Evolutionary conservation across 1,140 invertebrate genomes (phyloP), one percentile per base, ranked within the genome.

Genomic region (Solenopsis invicta): DNA sequence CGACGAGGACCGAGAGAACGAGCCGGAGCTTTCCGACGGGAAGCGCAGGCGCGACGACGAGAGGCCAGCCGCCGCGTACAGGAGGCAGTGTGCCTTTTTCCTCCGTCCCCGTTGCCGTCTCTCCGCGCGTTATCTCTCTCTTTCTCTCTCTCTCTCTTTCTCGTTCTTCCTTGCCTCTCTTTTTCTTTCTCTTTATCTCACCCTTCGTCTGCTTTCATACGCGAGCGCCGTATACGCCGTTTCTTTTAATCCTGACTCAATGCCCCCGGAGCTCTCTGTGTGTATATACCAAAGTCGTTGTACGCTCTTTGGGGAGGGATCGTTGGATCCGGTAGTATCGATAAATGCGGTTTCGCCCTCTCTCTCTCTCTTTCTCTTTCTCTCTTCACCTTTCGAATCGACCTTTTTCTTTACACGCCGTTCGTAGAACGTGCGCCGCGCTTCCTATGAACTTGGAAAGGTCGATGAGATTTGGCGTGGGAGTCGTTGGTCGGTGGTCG

Each of bases 1-100:
- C 90, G 87, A 91, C 89, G 84, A 91, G 76, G 89, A 91, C 90
- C 90, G 90, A 91, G 56, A 91, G 89, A 91, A 69, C 75, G 59
- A 90, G 52, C 78, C 90, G 87, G 66, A 91, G 87, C 67, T 85
- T 85, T 89, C 85, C 75, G 86, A 82, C 8, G 37, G n/a, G 18
- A 59, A 29, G 89, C 90, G 90, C 90, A 89, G 21, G 89, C 89
- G 89, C 74, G 34, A 74, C 80, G 29, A 29, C 29, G 29, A 29
- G 29, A 29, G 29, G 2, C 29, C 29, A 29, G 29, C 29, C 29
- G 29, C 29, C 29, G 29, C 29, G 29, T 29, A 29, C 29, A 69
- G 24, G n/a, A 74, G 18, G 41, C 37, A 37, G 41, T 41, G 29
- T 29, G 52, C 66, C 16, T 16, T 50, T 59, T 66, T 3, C n/a